Evolutionary conservation across 2,888 invertebrate species (phyloP).

Genomic region (Papilio gigon): DNA sequence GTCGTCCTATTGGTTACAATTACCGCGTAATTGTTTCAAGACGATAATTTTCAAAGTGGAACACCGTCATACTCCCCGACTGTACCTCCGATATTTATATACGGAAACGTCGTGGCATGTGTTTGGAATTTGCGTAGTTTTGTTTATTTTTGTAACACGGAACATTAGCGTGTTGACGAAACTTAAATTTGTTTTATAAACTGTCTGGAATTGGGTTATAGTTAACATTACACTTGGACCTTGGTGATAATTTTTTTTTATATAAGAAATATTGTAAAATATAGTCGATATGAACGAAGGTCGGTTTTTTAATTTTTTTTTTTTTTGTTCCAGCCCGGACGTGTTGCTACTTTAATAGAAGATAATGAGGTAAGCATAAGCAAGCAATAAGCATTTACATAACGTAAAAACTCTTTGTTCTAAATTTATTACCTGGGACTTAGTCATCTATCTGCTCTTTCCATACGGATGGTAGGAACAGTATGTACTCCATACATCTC

Average conservation of each 20-base stretch:
- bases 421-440: no score
- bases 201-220: background rate
- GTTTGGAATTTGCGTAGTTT: slow-evolving; percentile 11
- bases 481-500: no score
- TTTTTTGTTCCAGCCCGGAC: slow-evolving; percentile 90
- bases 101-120: slow-evolving; percentile 25
- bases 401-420: no score
- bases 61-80: no score
- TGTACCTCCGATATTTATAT: slow-evolving; percentile 8
- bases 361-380: slow-evolving; percentile 88
- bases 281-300: no score
- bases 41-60: no score
- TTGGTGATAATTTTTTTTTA: background rate
- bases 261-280: background rate
- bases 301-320: no score
- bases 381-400: background rate
- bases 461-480: no score
- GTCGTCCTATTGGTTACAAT: no score
- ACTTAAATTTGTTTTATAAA: slow-evolving; percentile 16
- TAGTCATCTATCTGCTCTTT: no score
- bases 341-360: slow-evolving; percentile 93
- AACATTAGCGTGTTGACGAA: slow-evolving; percentile 5
- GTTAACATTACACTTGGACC: background rate
- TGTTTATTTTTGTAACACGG: slow-evolving; percentile 33
- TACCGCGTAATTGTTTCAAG: no score